Percentiles rank a stretch among this genome's conserved stretches.
These are phyloP conservation scores for Tympanuchus pallidicinctus DNA, from an alignment of 2,113 vertebrate species.

Conservation along the genomic window DNA sequence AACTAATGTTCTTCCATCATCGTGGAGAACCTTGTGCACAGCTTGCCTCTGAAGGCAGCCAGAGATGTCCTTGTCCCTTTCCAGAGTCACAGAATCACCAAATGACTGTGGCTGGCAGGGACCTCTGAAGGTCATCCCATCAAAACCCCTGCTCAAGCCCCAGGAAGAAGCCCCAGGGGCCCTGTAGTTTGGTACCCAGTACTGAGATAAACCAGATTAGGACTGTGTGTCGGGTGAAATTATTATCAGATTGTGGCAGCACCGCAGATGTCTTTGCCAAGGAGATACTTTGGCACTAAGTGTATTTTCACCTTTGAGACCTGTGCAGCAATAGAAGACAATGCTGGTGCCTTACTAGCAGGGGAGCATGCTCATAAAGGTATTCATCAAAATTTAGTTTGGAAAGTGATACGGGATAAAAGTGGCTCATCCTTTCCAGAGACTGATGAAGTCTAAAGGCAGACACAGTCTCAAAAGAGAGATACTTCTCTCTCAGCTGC, in stretches of 20 bases:
- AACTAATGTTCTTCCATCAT: neutral
- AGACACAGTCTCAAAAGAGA: no score
- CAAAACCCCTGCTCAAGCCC: neutral
- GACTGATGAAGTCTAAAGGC: no score
- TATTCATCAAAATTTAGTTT: no score
- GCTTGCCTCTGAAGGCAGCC: neutral
- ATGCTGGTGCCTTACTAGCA: no score
- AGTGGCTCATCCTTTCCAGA: no score
- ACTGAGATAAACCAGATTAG: neutral
- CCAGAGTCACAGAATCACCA: neutral
- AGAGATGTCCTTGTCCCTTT: neutral
- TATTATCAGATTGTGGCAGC: neutral
- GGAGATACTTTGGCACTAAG: neutral
- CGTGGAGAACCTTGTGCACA: neutral
- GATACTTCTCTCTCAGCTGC: no score
- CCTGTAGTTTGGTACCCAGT: neutral
- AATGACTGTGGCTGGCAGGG: neutral
- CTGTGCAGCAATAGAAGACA: neutral
- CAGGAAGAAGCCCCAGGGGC: neutral
- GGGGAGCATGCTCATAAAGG: no score
- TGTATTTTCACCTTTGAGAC: neutral
- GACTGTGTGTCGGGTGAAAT: neutral
- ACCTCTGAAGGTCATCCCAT: neutral
- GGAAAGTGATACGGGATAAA: no score
- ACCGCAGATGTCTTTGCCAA: neutral